phyloP scores from a whole-genome alignment of 2,113 vertebrate genomes.

The Pedetes capensis region DNA sequence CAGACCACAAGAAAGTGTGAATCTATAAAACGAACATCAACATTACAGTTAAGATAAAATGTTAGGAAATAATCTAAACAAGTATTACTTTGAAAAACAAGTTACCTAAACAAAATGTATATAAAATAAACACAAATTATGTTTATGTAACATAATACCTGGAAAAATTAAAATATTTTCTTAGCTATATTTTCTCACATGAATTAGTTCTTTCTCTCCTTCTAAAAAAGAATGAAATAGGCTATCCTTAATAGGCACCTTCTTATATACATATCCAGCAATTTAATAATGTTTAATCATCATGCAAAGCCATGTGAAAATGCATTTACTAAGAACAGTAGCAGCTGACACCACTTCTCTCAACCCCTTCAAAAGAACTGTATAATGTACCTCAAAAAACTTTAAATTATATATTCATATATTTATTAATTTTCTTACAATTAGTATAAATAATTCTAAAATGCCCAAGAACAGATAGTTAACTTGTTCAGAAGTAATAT shows the following conservation, averaged over 20 bases:
- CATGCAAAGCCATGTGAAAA: slow-evolving; percentile 85
- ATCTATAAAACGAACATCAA: slow-evolving; percentile 54
- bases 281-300: slow-evolving; percentile 69
- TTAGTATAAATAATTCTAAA: slow-evolving; percentile 53
- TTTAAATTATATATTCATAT: slow-evolving; percentile 39
- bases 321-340: slow-evolving; percentile 57
- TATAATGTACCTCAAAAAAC: slow-evolving; percentile 19
- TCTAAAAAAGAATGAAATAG: slow-evolving; percentile 69
- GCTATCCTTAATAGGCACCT: slow-evolving; percentile 71
- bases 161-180: slow-evolving; percentile 54
- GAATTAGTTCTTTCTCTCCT: slow-evolving; percentile 55
- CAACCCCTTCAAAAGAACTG: slow-evolving; percentile 66
- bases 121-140: slow-evolving; percentile 58
- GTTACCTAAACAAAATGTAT: slow-evolving; percentile 53
- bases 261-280: slow-evolving; percentile 71
- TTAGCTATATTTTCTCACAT: slow-evolving; percentile 56
- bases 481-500: slow-evolving; percentile 22
- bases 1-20: slow-evolving; percentile 44
- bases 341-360: slow-evolving; percentile 82
- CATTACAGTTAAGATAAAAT: slow-evolving; percentile 40
- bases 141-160: slow-evolving; percentile 64
- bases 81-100: slow-evolving; percentile 49
- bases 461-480: slow-evolving; percentile 15
- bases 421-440: slow-evolving; percentile 44
- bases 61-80: slow-evolving; percentile 49